Percentiles rank a stretch among this genome's conserved stretches.
Conservation (phyloP, 2,888 invertebrate genomes). For the Oscheius onirici region DNA sequence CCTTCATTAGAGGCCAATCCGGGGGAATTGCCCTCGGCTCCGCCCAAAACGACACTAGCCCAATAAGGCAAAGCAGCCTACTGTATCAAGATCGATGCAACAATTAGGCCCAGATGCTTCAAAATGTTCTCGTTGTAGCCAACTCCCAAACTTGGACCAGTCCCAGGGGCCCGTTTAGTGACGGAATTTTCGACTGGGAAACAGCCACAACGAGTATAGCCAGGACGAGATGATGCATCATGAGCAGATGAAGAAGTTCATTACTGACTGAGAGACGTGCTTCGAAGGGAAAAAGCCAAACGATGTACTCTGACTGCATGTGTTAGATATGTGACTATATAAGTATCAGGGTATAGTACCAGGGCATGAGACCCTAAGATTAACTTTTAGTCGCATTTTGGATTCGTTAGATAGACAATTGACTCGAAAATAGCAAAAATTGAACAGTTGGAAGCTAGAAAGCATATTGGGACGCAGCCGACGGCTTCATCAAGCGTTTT, state of each 20-base stretch:
- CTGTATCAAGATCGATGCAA: constrained; percentile 21
- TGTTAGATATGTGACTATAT: too few species aligned
- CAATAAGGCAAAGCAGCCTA: not conserved
- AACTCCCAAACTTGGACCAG: constrained; percentile 9
- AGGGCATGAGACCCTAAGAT: too few species aligned
- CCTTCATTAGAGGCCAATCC: constrained; percentile 56
- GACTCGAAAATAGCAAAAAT: not conserved
- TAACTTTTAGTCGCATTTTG: not conserved
- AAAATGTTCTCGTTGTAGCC: constrained; percentile 20
- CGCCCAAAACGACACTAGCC: constrained; percentile 30
- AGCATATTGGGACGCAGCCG: constrained; percentile 32
- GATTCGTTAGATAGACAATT: not conserved
- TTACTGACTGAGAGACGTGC: not conserved
- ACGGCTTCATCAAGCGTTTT: constrained; percentile 34
- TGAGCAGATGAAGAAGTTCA: not conserved
- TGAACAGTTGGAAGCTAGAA: constrained; percentile 12
- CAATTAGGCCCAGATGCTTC: constrained; percentile 30
- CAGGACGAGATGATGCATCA: not conserved
- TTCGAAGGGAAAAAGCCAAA: too few species aligned
- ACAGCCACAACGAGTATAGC: constrained; percentile 21
- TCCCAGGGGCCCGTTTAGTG: constrained; percentile 21
- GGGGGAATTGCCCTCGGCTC: constrained; percentile 36
- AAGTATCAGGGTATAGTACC: too few species aligned
- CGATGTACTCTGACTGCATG: too few species aligned
- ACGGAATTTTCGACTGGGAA: constrained; percentile 11